Conservation (phyloP, 2,888 invertebrate species). For the Gymnosoma rotundatum region DNA sequence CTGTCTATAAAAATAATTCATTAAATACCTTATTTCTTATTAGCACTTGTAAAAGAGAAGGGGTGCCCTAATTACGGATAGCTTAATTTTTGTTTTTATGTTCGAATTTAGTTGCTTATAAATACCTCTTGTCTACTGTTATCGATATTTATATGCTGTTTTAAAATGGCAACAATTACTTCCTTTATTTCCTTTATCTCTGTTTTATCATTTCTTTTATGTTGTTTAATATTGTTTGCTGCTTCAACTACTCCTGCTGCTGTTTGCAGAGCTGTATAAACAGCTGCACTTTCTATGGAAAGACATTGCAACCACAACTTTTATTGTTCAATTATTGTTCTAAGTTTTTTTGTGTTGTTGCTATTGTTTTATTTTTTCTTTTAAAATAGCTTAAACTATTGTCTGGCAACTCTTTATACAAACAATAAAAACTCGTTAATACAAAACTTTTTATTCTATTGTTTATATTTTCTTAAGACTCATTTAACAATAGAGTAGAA, state of each 20-base stretch:
- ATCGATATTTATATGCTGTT: constrained; percentile 58
- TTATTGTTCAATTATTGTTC: constrained; percentile 35
- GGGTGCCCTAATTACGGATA: not conserved
- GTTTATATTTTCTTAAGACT: constrained; percentile 31
- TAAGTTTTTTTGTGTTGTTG: constrained; percentile 25
- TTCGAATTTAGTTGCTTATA: constrained; percentile 16
- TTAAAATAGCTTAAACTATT: constrained; percentile 4
- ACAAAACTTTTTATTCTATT: constrained; percentile 36
- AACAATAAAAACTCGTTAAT: not conserved
- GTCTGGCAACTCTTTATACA: not conserved
- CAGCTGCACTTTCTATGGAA: constrained; percentile 17
- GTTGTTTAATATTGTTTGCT: constrained; percentile 38
- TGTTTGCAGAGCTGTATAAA: not conserved
- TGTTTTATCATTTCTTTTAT: constrained; percentile 60
- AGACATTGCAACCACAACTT: constrained; percentile 29
- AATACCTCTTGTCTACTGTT: constrained; percentile 44
- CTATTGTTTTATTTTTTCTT: constrained; percentile 14
- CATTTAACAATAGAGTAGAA: constrained; percentile 19
- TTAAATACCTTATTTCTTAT: not conserved
- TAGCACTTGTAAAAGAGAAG: not conserved
- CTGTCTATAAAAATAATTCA: not conserved
- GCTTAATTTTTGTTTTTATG: not conserved
- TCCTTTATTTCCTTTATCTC: constrained; percentile 65
- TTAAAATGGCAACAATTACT: constrained; percentile 65
- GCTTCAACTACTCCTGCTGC: constrained; percentile 9